phyloP scores from a whole-genome alignment of 1,140 invertebrate genomes.

The Brachionus angularis region DNA sequence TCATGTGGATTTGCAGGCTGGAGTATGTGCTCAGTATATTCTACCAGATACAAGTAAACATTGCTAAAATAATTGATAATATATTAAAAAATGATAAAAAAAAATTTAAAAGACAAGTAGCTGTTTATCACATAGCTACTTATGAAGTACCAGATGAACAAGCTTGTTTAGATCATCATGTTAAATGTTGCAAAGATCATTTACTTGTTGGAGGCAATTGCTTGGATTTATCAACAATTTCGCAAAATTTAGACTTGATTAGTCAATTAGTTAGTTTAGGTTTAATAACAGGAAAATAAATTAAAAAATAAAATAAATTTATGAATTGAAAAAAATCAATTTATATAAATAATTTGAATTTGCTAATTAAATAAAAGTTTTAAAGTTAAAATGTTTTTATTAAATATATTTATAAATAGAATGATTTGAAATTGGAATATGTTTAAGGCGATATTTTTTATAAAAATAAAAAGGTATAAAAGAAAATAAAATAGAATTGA shows the following conservation, averaged over 20 bases:
- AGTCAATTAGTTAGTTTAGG: slow-evolving; percentile 5
- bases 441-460: too few species aligned
- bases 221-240: slow-evolving; percentile 21
- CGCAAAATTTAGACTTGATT: slow-evolving; percentile 30
- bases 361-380: too few species aligned
- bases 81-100: too few species aligned
- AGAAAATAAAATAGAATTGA: too few species aligned
- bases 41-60: slow-evolving; percentile 29
- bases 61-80: background rate
- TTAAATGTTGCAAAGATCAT: slow-evolving; percentile 39
- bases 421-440: too few species aligned
- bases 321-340: too few species aligned
- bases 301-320: too few species aligned
- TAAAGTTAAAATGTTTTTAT: too few species aligned
- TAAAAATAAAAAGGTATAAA: too few species aligned
- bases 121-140: slow-evolving; percentile 10
- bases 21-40: slow-evolving; percentile 33
- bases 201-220: slow-evolving; percentile 27
- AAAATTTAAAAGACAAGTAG: slow-evolving; percentile 20
- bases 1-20: slow-evolving; percentile 30
- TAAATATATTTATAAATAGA: too few species aligned
- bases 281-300: slow-evolving; percentile 38
- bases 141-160: slow-evolving; percentile 43
- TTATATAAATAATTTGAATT: too few species aligned
- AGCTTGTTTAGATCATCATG: slow-evolving; percentile 43